Evolutionary conservation across 2,797 vertebrate genomes (phyloP).

Genomic region (Chanos chanos): DNA sequence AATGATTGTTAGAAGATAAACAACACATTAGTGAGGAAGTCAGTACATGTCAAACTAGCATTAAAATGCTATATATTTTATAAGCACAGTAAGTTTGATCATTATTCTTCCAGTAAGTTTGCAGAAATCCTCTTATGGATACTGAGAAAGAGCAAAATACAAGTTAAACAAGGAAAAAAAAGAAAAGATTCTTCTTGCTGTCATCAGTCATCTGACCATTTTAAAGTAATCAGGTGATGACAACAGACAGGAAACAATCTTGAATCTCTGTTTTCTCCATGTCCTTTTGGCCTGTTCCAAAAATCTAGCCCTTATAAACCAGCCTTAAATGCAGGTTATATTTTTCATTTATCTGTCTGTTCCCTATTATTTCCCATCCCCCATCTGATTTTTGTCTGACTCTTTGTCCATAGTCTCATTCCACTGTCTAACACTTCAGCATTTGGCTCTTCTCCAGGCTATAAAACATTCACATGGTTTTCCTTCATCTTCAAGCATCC

Average conservation of each 20-base stretch:
- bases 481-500: slow-evolving; percentile 50
- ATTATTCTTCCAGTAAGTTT: no score
- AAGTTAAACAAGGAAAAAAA: no score
- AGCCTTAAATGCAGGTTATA: slow-evolving; percentile 3
- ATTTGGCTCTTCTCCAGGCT: slow-evolving; percentile 47
- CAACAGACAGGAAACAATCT: not conserved
- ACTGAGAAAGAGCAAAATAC: not conserved
- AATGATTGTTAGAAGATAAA: no score
- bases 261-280: not conserved
- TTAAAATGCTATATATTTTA: no score
- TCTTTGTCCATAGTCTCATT: slow-evolving; percentile 20
- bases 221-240: no score
- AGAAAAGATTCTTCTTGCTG: no score
- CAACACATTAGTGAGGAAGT: no score
- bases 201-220: no score
- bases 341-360: slow-evolving; percentile 15
- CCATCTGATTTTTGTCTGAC: slow-evolving; percentile 4
- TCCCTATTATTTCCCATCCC: slow-evolving; percentile 22
- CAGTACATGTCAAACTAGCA: no score
- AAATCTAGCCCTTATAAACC: not conserved
- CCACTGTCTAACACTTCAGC: slow-evolving; percentile 16
- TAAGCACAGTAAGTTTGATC: no score
- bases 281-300: not conserved
- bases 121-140: not conserved
- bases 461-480: slow-evolving; percentile 43